Evolutionary conservation across 2,888 invertebrate genomes (phyloP).

Genomic region (Alentia gelatinosa): DNA sequence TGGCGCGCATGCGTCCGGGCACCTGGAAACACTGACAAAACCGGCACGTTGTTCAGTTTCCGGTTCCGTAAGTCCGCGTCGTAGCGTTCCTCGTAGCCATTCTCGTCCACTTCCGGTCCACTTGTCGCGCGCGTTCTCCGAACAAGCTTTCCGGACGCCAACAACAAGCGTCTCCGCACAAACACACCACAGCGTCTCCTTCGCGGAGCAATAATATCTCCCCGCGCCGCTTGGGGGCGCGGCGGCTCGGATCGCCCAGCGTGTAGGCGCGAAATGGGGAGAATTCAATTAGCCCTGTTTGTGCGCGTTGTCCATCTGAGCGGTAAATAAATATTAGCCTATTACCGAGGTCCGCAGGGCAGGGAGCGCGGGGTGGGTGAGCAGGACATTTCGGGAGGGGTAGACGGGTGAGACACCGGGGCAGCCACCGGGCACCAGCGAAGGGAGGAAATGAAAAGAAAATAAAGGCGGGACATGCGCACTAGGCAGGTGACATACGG

Average conservation of each 20-base stretch:
- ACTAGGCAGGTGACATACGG: not conserved
- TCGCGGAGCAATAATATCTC: not conserved
- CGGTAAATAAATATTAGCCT: constrained; percentile 22
- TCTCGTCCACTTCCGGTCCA: not conserved
- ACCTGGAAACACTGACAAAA: too few relatives aligned
- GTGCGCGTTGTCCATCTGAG: not conserved
- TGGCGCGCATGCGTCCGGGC: not conserved
- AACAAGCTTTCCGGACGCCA: not conserved
- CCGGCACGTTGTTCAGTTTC: not conserved
- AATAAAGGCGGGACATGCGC: not conserved
- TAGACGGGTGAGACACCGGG: too few relatives aligned
- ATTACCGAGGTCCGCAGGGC: not conserved
- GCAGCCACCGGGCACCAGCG: not conserved
- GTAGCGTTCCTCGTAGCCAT: too few relatives aligned
- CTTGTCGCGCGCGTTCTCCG: not conserved
- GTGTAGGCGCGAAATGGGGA: not conserved
- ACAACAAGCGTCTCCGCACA: not conserved
- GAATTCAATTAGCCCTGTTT: not conserved
- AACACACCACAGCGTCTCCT: not conserved
- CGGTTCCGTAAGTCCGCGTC: not conserved
- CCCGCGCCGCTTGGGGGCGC: not conserved
- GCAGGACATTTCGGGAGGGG: too few relatives aligned
- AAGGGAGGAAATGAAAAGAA: not conserved
- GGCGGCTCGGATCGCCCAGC: not conserved
- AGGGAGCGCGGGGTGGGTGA: too few relatives aligned